These are phyloP conservation scores for Notodonta ziczac DNA, from an alignment of 2,888 invertebrate genomes.

Conservation along the genomic window DNA sequence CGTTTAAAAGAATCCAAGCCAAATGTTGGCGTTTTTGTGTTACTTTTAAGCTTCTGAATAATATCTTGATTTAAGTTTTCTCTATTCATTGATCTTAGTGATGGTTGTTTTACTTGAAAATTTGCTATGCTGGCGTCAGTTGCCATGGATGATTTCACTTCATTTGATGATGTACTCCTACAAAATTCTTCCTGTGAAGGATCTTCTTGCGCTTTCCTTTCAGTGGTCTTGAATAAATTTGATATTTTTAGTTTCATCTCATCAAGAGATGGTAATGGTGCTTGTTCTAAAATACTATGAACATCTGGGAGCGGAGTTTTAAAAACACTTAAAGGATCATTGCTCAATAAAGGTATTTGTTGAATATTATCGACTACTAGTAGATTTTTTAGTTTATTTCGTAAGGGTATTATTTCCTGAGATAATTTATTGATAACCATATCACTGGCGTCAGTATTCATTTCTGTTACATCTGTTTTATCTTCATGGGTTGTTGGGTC, in stretches of 20 bases:
- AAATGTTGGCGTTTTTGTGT: constrained; percentile 38
- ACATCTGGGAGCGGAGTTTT: constrained; percentile 25
- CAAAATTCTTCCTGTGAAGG: constrained; percentile 25
- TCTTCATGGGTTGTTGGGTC: neutral
- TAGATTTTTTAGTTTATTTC: constrained; percentile 25
- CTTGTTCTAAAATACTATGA: constrained; percentile 29
- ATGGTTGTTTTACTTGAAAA: constrained; percentile 33
- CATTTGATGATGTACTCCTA: constrained; percentile 26
- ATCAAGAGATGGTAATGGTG: constrained; percentile 45
- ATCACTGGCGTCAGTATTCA: constrained; percentile 56
- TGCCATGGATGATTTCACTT: constrained; percentile 38
- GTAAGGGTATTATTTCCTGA: constrained; percentile 19
- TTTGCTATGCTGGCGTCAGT: constrained; percentile 42
- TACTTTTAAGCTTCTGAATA: constrained; percentile 45
- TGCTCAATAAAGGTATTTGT: constrained; percentile 30
- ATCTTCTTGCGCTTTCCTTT: constrained; percentile 25
- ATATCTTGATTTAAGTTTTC: constrained; percentile 52
- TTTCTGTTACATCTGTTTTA: constrained; percentile 34
- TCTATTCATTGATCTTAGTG: constrained; percentile 30
- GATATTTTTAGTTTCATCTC: constrained; percentile 44
- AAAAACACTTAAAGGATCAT: constrained; percentile 21
- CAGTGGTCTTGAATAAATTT: constrained; percentile 42
- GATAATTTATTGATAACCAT: constrained; percentile 37
- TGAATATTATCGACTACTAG: constrained; percentile 30
- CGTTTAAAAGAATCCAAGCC: constrained; percentile 32